Evolutionary conservation across 2,888 invertebrate species (phyloP).

Genomic region (Odontothrips loti): DNA sequence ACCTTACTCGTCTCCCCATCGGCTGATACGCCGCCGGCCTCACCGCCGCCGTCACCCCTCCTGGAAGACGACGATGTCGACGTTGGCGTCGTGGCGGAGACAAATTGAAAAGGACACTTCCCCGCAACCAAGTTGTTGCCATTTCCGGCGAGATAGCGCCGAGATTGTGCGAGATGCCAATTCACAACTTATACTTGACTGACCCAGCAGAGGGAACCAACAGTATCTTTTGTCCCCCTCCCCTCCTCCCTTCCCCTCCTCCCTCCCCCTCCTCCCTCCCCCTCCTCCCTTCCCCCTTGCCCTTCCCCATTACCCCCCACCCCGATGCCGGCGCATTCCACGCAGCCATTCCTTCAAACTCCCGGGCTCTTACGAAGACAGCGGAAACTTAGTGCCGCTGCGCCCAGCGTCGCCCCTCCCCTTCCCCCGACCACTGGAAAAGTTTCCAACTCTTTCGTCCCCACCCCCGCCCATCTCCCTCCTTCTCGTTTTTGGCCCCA

Average conservation of each 20-base stretch:
- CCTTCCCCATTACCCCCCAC: neutral
- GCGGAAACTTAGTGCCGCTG: neutral
- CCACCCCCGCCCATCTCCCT: neutral
- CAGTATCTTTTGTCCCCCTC: neutral
- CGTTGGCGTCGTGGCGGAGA: too few relatives aligned
- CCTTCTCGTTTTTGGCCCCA: neutral
- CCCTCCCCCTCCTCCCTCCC: neutral
- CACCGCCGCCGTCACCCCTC: too few relatives aligned
- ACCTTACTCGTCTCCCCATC: too few relatives aligned
- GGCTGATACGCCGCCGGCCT: too few relatives aligned
- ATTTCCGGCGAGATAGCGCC: neutral
- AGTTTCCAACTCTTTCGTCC: neutral
- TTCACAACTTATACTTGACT: conserved; percentile 10
- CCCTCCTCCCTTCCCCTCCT: neutral
- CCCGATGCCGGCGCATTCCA: neutral
- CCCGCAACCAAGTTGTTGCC: neutral
- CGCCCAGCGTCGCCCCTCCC: neutral
- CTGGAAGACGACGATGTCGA: too few relatives aligned
- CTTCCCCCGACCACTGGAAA: neutral
- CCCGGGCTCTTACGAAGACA: neutral
- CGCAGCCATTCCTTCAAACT: neutral
- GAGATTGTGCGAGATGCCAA: conserved; percentile 15
- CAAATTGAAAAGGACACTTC: conserved; percentile 17
- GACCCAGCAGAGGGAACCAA: neutral
- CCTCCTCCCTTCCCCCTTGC: neutral